phyloP scores from a whole-genome alignment of 2,888 invertebrate genomes.

The Thera obeliscata region DNA sequence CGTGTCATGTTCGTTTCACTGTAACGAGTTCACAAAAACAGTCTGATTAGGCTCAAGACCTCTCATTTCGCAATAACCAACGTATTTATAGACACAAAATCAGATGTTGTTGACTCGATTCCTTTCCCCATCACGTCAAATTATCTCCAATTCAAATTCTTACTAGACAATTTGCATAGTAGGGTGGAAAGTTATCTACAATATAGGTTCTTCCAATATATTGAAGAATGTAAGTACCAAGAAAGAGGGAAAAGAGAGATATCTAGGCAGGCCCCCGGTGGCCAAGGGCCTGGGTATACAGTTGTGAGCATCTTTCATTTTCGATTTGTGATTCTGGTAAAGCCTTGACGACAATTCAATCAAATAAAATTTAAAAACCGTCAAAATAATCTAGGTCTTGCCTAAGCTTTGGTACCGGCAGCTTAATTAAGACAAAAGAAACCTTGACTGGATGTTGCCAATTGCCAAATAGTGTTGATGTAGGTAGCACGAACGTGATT shows the following conservation, averaged over 20 bases:
- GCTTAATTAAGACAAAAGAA: slow-evolving; percentile 60
- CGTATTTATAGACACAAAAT: slow-evolving; percentile 7
- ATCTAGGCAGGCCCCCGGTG: no score
- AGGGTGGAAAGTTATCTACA: not conserved
- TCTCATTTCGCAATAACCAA: slow-evolving; percentile 28
- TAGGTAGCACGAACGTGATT: slow-evolving; percentile 52
- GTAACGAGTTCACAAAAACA: slow-evolving; percentile 42
- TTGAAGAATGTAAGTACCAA: no score
- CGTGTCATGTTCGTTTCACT: slow-evolving; percentile 45
- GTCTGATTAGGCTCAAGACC: slow-evolving; percentile 30
- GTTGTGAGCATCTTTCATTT: not conserved
- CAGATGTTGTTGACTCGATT: slow-evolving; percentile 19
- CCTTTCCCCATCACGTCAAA: slow-evolving; percentile 15
- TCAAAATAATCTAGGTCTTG: slow-evolving; percentile 38
- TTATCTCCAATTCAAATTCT: slow-evolving; percentile 22
- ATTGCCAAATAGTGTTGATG: slow-evolving; percentile 61
- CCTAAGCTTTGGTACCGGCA: slow-evolving; percentile 44
- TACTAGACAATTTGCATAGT: slow-evolving; percentile 13
- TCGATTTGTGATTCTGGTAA: not conserved
- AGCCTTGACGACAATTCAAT: not conserved
- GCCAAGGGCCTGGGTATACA: no score
- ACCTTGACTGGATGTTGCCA: slow-evolving; percentile 62
- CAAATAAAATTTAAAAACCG: not conserved
- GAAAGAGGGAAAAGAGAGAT: no score
- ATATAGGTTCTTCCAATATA: no score